Conservation (phyloP, 1,140 invertebrate species). For the Platorchestia sp. region DNA sequence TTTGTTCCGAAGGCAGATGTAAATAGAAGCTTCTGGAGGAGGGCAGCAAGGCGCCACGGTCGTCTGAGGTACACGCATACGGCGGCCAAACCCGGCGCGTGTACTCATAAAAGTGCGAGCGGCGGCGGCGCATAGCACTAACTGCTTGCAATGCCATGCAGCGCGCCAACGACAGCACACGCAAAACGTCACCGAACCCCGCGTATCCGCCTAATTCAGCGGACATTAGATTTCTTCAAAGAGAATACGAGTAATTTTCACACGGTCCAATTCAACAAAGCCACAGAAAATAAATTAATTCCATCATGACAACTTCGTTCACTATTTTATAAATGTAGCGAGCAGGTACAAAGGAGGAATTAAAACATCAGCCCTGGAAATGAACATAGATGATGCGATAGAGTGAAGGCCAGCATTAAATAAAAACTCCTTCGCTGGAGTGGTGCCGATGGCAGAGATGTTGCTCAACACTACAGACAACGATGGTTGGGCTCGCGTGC, state of each 20-base stretch:
- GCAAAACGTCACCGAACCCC: background rate
- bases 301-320: background rate
- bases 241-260: background rate
- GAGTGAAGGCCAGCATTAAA: background rate
- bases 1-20: background rate
- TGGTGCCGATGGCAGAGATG: background rate
- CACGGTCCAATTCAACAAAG: background rate
- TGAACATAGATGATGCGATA: background rate
- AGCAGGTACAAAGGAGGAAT: background rate
- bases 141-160: background rate
- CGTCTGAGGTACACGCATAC: background rate
- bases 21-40: background rate
- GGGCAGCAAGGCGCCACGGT: background rate
- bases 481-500: background rate
- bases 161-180: background rate
- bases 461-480: background rate
- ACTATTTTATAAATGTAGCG: background rate
- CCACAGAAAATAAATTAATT: background rate
- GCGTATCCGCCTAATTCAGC: background rate
- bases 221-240: background rate
- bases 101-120: background rate
- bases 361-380: background rate
- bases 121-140: background rate
- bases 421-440: background rate
- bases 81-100: background rate